Conservation (phyloP, 2,113 vertebrate genomes). For the Girardinichthys multiradiatus region DNA sequence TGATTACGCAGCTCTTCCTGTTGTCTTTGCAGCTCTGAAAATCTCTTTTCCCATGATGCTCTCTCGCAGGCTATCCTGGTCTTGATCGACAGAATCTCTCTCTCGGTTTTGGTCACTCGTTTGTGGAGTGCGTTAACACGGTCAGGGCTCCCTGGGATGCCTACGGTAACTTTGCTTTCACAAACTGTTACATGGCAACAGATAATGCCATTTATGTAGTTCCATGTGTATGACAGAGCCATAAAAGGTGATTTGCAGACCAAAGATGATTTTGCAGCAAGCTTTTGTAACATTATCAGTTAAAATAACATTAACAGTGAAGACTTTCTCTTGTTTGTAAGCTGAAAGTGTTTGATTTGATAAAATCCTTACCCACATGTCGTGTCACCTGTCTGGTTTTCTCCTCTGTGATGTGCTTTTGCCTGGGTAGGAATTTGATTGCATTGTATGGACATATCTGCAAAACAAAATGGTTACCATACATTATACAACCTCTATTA, state of each 20-base stretch:
- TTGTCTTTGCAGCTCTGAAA: slow-evolving; percentile 80
- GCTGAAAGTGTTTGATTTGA: not conserved
- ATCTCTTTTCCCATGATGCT: slow-evolving; percentile 83
- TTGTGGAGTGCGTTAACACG: slow-evolving; percentile 55
- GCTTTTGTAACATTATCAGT: not conserved
- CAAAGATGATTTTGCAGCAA: not conserved
- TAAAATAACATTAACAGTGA: not conserved
- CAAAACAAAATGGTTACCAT: slow-evolving; percentile 18
- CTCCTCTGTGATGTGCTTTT: slow-evolving; percentile 14
- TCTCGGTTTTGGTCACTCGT: slow-evolving; percentile 80
- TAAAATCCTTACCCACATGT: slow-evolving; percentile 46
- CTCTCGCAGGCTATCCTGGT: slow-evolving; percentile 80
- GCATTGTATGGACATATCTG: slow-evolving; percentile 78
- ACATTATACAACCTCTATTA: not conserved
- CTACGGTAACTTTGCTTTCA: slow-evolving; percentile 37
- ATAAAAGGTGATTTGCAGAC: not conserved
- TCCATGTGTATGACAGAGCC: not conserved
- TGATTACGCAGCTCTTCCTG: slow-evolving; percentile 77
- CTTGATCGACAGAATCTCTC: slow-evolving; percentile 80
- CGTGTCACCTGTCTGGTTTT: slow-evolving; percentile 25
- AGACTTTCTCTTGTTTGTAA: not conserved
- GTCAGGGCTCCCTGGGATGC: slow-evolving; percentile 57
- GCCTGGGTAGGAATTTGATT: slow-evolving; percentile 61
- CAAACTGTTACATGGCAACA: slow-evolving; percentile 23
- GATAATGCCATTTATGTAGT: not conserved